Evolutionary conservation across 2,113 vertebrate species (phyloP).

Genomic region (Nanorana parkeri): DNA sequence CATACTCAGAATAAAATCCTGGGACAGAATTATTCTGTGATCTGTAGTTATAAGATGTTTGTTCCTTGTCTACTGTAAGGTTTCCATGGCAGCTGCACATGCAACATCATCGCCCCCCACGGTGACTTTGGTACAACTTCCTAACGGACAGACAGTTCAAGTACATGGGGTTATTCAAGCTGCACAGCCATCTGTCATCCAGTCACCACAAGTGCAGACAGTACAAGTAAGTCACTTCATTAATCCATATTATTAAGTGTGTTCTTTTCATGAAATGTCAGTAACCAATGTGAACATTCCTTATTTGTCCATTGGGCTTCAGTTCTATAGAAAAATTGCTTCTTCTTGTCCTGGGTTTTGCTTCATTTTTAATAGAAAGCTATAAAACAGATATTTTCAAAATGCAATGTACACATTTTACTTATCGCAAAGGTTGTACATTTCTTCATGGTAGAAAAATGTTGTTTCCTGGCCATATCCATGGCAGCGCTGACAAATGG

Average conservation of each 20-base stretch:
- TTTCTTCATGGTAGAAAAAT: no score
- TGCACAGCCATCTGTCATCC: constrained; percentile 97
- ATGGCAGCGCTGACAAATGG: no score
- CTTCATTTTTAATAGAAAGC: neutral
- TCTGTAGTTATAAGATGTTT: neutral
- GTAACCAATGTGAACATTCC: neutral
- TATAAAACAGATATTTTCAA: no score
- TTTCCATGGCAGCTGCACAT: constrained; percentile 90
- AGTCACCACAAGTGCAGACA: constrained; percentile 96
- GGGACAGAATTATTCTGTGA: no score
- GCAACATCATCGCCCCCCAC: constrained; percentile 87
- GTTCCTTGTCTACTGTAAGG: constrained; percentile 70
- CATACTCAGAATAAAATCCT: no score
- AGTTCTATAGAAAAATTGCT: neutral
- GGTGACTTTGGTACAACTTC: constrained; percentile 94
- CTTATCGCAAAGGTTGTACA: neutral
- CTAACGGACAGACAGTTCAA: constrained; percentile 97
- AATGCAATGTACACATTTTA: no score
- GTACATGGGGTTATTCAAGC: constrained; percentile 98
- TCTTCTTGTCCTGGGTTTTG: neutral
- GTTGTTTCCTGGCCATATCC: no score
- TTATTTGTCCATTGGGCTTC: neutral
- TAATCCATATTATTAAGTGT: neutral
- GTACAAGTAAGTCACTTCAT: constrained; percentile 83
- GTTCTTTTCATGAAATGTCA: no score